phyloP scores from a whole-genome alignment of 2,113 vertebrate genomes.

The Arizona elegans region DNA sequence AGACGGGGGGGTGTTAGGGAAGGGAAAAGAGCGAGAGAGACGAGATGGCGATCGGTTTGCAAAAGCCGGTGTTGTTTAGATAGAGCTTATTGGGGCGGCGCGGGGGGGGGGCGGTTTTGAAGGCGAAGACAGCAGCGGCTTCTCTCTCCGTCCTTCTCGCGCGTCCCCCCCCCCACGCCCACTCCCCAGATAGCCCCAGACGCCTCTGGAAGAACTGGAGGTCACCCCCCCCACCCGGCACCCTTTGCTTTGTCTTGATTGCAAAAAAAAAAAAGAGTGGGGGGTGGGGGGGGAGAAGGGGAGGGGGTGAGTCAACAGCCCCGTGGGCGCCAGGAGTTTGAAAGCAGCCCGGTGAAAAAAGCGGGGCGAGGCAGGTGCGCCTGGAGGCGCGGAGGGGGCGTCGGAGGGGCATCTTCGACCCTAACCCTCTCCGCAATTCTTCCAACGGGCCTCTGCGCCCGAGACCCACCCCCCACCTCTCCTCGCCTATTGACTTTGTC shows the following conservation, averaged over 20 bases:
- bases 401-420: not conserved
- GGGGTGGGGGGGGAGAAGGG: too few relatives aligned
- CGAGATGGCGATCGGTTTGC: not conserved
- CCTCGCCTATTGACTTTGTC: not conserved
- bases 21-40: not conserved
- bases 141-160: not conserved
- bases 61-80: not conserved
- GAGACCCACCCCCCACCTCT: too few relatives aligned
- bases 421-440: too few relatives aligned
- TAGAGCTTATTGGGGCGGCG: not conserved
- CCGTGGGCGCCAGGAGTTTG: not conserved
- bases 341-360: not conserved
- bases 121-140: not conserved
- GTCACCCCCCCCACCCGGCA: accelerated
- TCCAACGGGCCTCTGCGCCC: too few relatives aligned
- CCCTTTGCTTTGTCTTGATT: not conserved
- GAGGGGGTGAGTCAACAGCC: not conserved
- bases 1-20: too few relatives aligned
- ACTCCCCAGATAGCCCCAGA: not conserved
- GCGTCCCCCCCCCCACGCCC: not conserved
- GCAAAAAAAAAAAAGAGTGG: too few relatives aligned
- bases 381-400: too few relatives aligned
- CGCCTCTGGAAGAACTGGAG: not conserved
- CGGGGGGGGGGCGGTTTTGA: too few relatives aligned
- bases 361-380: not conserved